Conservation (phyloP, 2,113 vertebrate genomes). For the Plecotus auritus region DNA sequence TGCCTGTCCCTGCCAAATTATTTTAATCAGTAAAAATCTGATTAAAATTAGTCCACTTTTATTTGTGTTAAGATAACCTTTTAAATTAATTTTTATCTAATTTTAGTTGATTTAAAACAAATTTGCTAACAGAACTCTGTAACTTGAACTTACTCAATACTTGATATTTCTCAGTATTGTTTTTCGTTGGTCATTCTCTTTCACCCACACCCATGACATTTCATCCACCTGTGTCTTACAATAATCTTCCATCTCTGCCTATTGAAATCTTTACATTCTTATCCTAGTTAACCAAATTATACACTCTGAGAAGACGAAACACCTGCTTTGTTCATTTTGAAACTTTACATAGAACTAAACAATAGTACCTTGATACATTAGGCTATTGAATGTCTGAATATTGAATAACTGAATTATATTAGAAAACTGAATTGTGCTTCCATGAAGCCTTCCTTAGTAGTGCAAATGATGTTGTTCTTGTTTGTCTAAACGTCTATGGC, state of each 20-base stretch:
- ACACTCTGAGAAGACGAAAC: not conserved
- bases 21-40: not conserved
- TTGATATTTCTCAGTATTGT: not conserved
- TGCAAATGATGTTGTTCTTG: not conserved
- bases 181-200: not conserved
- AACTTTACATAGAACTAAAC: not conserved
- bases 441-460: not conserved
- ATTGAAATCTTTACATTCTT: constrained; percentile 29
- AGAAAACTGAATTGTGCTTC: not conserved
- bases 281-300: not conserved
- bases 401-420: not conserved
- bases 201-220: not conserved
- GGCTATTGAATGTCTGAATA: not conserved
- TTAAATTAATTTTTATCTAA: not conserved
- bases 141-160: not conserved
- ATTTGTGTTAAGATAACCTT: not conserved
- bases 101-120: constrained; percentile 10
- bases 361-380: not conserved
- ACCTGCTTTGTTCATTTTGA: constrained; percentile 15
- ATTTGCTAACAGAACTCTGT: constrained; percentile 3
- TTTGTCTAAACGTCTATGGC: not conserved
- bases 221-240: not conserved
- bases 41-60: not conserved
- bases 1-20: not conserved
- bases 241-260: not conserved